Base-by-base conservation (phyloP, 2,113 vertebrate species). In the Herpailurus yagouaroundi region DNA sequence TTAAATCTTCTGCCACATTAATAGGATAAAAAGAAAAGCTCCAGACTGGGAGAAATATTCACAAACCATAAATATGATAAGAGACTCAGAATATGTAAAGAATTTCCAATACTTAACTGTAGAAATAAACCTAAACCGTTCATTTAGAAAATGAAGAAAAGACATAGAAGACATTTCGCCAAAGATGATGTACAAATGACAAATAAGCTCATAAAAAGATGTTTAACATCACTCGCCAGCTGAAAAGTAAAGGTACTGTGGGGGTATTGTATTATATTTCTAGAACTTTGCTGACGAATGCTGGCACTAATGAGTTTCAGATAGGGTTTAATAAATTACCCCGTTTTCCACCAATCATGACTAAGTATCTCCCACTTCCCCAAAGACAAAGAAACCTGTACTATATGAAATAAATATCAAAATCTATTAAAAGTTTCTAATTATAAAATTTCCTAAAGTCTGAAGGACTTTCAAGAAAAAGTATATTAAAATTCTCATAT, bases 361-460 rank as follows among this genome's bases (percentile, higher is more conserved):
- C 29, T 77, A 89, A 48, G 0, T 73, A 14, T 31, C 36, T 88
- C 6, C 12, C 69, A 41, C 21, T 73, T 23, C 68, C 16, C 66
- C 48, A 95, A 36, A 89, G n/a, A 29, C 0, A 45, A 0, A 36
- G 4, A 97, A 96, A 92, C 25, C 52, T 52, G 52, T 79, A 89
- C 64, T 1, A 31, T 48, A 9, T 60, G 16, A 45, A 82, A 97
- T 93, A 88, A 85, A 97, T 50, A 93, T 0, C 23, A 96, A 82
- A 18, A n/a, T 0, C 33, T 41, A 23, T 64, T 52, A 92, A 93
- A 96, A 97, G 19, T 88, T 38, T 77, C n/a, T 88, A 97, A 94
- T 88, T 69, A 90, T 6, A 31, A 94, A 97, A 60, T 60, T 95
- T 87, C 87, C 1, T 4, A 16, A n/a, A 18, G 0, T 94, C 31